Conservation (phyloP, 2,888 invertebrate species). For the Drosophila melanosoma region DNA sequence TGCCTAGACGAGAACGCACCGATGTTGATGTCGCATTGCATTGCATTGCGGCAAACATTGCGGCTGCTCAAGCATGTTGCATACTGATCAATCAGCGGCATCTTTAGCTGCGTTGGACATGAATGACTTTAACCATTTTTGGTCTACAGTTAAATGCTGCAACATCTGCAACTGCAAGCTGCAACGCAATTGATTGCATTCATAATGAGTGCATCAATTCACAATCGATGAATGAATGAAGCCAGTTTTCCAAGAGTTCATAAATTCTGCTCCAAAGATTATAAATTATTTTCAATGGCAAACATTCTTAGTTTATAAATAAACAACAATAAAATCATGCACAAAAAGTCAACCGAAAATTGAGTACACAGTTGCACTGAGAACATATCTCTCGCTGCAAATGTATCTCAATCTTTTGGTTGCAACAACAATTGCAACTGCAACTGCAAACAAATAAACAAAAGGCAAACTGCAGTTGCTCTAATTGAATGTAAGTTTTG, state of each 20-base stretch:
- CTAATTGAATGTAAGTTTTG: conserved; percentile 70
- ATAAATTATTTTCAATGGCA: conserved; percentile 83
- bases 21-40: conserved; percentile 52
- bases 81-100: conserved; percentile 82
- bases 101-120: conserved; percentile 67
- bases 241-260: conserved; percentile 44
- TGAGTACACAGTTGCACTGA: conserved; percentile 18
- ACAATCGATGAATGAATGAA: conserved; percentile 56
- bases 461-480: conserved; percentile 55
- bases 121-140: conserved; percentile 83
- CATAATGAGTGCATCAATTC: conserved; percentile 69
- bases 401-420: conserved; percentile 39
- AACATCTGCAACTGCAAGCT: conserved; percentile 27
- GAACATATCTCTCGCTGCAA: conserved; percentile 16
- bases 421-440: conserved; percentile 25
- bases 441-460: conserved; percentile 70
- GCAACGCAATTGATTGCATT: conserved; percentile 76
- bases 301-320: conserved; percentile 76
- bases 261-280: conserved; percentile 75
- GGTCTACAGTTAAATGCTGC: conserved; percentile 79
- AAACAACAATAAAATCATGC: conserved; percentile 60
- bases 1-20: conserved; percentile 53
- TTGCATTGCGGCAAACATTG: conserved; percentile 72
- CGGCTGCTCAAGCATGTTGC: conserved; percentile 77
- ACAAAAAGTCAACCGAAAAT: conserved; percentile 51